These are phyloP conservation scores for Heterodera filipjevi DNA, from an alignment of 2,888 invertebrate genomes.

Conservation along the genomic window DNA sequence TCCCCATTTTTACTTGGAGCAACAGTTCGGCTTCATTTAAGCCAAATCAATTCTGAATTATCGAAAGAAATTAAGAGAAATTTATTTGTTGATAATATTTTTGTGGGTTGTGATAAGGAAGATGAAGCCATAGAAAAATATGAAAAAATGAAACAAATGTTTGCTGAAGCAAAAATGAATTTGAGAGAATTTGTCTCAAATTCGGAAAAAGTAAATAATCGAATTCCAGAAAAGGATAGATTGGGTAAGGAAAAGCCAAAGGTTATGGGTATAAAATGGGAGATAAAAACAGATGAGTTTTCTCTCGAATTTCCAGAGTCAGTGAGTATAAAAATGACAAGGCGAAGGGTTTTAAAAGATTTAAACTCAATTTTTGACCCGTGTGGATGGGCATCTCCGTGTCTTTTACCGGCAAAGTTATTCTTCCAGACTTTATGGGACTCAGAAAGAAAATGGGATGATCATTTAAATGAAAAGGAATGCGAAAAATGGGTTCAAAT, in stretches of 20 bases:
- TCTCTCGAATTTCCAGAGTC: neutral
- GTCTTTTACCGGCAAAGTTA: conserved; percentile 4
- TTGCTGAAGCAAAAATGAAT: too few relatives aligned
- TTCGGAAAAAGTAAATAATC: neutral
- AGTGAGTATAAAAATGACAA: neutral
- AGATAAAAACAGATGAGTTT: conserved; percentile 2
- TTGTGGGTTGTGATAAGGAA: too few relatives aligned
- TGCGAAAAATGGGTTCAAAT: neutral
- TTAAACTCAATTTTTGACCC: conserved; percentile 4
- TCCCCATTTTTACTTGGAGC: too few relatives aligned
- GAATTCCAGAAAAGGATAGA: neutral
- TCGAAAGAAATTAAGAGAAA: too few relatives aligned
- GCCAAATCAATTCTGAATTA: too few relatives aligned
- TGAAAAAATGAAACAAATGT: too few relatives aligned
- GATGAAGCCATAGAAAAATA: too few relatives aligned
- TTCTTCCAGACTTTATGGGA: conserved; percentile 7
- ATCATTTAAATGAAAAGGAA: neutral
- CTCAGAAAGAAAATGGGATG: conserved; percentile 6
- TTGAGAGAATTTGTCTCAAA: too few relatives aligned
- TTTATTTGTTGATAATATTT: too few relatives aligned
- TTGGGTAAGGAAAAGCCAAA: conserved; percentile 21
- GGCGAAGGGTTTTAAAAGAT: neutral
- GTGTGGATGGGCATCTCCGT: neutral
- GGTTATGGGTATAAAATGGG: conserved; percentile 23
- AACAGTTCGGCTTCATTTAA: too few relatives aligned